Percentiles rank a stretch among this genome's conserved stretches.
Evolutionary conservation across 2,888 invertebrate genomes (phyloP).

Genomic region (Calameuta filiformis): DNA sequence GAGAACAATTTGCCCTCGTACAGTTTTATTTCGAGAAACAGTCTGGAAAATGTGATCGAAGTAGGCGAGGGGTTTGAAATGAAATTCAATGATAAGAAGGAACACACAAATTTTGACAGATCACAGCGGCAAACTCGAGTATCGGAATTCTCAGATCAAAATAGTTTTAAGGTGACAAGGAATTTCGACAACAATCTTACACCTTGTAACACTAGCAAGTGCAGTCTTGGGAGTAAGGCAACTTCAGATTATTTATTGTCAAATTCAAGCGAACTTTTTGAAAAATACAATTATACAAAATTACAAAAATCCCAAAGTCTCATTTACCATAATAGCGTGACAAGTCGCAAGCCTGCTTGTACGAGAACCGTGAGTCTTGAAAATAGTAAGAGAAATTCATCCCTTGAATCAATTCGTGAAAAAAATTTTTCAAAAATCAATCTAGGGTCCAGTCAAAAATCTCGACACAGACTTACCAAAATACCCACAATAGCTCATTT

Average conservation of each 20-base stretch:
- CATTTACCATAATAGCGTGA: neutral
- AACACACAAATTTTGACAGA: constrained; percentile 25
- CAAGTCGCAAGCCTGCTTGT: neutral
- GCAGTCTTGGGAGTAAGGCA: neutral
- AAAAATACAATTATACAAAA: neutral
- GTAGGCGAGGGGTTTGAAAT: constrained; percentile 25
- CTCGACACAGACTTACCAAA: constrained; percentile 29
- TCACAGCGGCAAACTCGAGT: neutral
- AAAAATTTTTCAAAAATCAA: neutral
- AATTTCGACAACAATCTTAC: neutral
- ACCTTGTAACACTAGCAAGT: neutral
- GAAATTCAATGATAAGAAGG: constrained; percentile 21
- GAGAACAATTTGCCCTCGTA: constrained; percentile 40
- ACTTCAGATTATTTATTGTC: neutral
- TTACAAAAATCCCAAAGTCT: neutral
- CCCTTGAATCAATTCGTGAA: constrained; percentile 3
- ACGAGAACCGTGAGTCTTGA: neutral
- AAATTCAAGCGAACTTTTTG: neutral
- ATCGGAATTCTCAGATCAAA: neutral
- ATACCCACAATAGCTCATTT: constrained; percentile 28
- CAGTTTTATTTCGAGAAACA: constrained; percentile 47
- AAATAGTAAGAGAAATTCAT: neutral
- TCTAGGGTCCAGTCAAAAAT: neutral
- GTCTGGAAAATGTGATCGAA: constrained; percentile 38
- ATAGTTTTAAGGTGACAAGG: neutral